Base-by-base conservation (phyloP, 1,140 invertebrate genomes). In the Heterodera schachtii region DNA sequence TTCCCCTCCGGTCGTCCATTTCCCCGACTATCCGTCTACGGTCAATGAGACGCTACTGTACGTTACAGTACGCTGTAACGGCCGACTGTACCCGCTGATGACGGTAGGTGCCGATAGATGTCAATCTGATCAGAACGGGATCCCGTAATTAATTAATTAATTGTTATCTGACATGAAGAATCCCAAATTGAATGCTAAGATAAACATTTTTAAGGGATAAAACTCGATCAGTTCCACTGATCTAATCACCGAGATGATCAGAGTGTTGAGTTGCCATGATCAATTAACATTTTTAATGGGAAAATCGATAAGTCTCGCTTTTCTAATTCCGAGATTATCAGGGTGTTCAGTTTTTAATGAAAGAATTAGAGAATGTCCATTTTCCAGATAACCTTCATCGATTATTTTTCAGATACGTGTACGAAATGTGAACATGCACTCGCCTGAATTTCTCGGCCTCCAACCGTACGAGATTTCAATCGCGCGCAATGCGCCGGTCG, bases 1-100 rank as follows among this genome's bases (percentile, higher is more conserved):
- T 19, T 57, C 9, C 4, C 41, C 66, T 13, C 44, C 60, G 46
- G 78, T 80, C 7, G 46, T 88, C n/a, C 57, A 73, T 3, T 80
- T 89, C n/a, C 89, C 89, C 21, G 52, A 76, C 44, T 88, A 87
- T 75, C 87, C 87, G 21, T 89, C 87, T 11, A 66, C 83, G 13
- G 64, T 90, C 44, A 90, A 87, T 73, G 84, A 89, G 73, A 88
- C 89, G 3, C 77, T 83, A 21, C 74, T 89, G 31, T 89, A 89
- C 73, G 71, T 89, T n/a, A 89, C 89, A 41, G 81, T 90, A 31
- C 47, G 83, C 16, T 89, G 87, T 79, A 89, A 89, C 76, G 80
- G 82, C 41, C 81, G 83, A 70, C 60, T 84, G 3, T 87, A 85
- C 82, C 87, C 87, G 41, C 74, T 89, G 66, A 87, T 89, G 21